Evolutionary conservation across 64 coral and sea anemone genomes (phyloP).

Genomic region (Montipora sp.): DNA sequence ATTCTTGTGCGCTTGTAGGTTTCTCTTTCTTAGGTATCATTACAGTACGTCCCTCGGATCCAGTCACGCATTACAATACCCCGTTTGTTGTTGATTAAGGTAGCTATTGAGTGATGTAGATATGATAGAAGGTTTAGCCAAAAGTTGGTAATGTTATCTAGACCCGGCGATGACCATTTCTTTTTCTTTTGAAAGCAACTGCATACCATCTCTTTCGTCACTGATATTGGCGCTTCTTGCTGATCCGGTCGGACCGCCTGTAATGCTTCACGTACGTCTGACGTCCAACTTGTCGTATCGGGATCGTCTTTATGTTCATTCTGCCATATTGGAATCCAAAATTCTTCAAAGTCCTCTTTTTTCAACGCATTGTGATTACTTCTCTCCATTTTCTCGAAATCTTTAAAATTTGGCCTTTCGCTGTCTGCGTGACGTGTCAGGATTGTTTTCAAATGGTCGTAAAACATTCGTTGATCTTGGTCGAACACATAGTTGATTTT

Average conservation of each 20-base stretch:
- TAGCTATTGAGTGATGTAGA: too few relatives aligned
- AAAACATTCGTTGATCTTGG: conserved; percentile 12
- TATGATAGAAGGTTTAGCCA: too few relatives aligned
- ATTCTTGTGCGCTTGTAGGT: background rate
- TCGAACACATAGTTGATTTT: conserved; percentile 5
- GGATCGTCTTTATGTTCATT: too few relatives aligned
- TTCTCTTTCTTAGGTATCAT: background rate
- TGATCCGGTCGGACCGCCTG: too few relatives aligned
- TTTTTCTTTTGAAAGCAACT: too few relatives aligned
- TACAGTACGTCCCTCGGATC: background rate
- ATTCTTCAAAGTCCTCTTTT: background rate
- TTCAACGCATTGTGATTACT: background rate
- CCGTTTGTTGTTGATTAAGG: background rate
- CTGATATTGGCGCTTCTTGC: too few relatives aligned
- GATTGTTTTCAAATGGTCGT: background rate
- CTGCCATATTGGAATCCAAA: too few relatives aligned
- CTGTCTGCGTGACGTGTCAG: background rate
- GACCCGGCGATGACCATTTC: too few relatives aligned
- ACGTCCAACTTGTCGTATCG: too few relatives aligned
- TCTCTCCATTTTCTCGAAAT: background rate
- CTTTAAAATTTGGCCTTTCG: background rate
- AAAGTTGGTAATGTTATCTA: too few relatives aligned
- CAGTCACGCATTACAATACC: background rate
- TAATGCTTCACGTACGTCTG: too few relatives aligned
- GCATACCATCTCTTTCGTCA: too few relatives aligned